Evolutionary conservation across 2,113 vertebrate genomes (phyloP).

Genomic region (Megatriorchis doriae): DNA sequence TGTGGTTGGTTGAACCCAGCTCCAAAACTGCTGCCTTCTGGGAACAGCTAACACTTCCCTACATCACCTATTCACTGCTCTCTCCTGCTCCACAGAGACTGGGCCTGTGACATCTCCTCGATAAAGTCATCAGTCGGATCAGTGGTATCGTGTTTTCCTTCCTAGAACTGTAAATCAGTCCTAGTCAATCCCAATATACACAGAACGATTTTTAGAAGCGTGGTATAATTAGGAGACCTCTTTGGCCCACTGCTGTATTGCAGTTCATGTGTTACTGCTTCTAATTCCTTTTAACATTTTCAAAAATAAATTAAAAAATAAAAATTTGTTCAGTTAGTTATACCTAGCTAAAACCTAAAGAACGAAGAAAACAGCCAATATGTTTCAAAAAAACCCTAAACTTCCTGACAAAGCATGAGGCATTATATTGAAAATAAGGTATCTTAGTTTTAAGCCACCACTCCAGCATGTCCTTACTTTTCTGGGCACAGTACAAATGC

Average conservation of each 20-base stretch:
- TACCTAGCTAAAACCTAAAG: not conserved
- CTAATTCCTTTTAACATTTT: not conserved
- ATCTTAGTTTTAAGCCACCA: not conserved
- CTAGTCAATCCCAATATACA: not conserved
- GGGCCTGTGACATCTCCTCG: not conserved
- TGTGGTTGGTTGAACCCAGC: not conserved
- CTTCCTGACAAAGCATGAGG: not conserved
- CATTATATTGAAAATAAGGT: not conserved
- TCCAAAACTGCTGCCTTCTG: not conserved
- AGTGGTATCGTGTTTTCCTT: not conserved
- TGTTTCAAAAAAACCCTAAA: not conserved
- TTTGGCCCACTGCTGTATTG: not conserved
- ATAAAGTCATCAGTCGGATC: not conserved
- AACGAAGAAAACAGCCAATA: not conserved
- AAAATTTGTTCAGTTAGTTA: not conserved
- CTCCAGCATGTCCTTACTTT: not conserved
- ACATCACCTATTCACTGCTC: not conserved
- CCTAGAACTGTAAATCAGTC: slow-evolving; percentile 5
- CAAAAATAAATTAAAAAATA: not conserved
- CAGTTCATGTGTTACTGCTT: not conserved
- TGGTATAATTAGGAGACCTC: not conserved
- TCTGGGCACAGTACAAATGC: not conserved
- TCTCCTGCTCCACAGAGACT: not conserved
- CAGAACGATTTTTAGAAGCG: not conserved
- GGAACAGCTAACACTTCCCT: not conserved